phyloP scores from a whole-genome alignment of 2,888 invertebrate species.

The Euspilapteryx auroguttella region DNA sequence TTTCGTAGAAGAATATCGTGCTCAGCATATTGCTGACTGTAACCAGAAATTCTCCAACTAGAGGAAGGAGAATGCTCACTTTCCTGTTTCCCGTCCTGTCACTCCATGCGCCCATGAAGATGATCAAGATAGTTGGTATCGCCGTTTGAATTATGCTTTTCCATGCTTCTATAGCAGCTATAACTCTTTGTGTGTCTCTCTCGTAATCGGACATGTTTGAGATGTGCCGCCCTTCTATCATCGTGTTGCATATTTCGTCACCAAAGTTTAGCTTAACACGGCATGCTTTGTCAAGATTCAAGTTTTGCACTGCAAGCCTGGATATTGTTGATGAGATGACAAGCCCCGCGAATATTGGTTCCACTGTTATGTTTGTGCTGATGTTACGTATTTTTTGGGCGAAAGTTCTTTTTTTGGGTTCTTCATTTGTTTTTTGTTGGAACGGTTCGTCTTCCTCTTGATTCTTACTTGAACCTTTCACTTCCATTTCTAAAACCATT shows the following conservation, averaged over 20 bases:
- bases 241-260: conserved; percentile 31
- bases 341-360: conserved; percentile 71
- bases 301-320: conserved; percentile 64
- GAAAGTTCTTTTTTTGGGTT: conserved; percentile 42
- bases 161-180: conserved; percentile 56
- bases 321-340: conserved; percentile 67
- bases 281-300: conserved; percentile 45
- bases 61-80: conserved; percentile 56
- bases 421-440: conserved; percentile 14
- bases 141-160: conserved; percentile 59
- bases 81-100: conserved; percentile 61
- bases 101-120: conserved; percentile 65
- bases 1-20: conserved; percentile 52
- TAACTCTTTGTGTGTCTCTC: conserved; percentile 58
- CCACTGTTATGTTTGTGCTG: conserved; percentile 63
- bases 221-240: conserved; percentile 26
- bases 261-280: conserved; percentile 28
- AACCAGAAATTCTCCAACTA: conserved; percentile 52
- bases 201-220: conserved; percentile 63
- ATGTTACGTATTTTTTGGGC: conserved; percentile 54
- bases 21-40: conserved; percentile 49
- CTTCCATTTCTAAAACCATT: no score
- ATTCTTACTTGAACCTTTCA: conserved; percentile 10
- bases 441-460: conserved; percentile 25
- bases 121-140: conserved; percentile 53